Base-by-base conservation (phyloP, 2,797 vertebrate genomes). In the Trematomus bernacchii region DNA sequence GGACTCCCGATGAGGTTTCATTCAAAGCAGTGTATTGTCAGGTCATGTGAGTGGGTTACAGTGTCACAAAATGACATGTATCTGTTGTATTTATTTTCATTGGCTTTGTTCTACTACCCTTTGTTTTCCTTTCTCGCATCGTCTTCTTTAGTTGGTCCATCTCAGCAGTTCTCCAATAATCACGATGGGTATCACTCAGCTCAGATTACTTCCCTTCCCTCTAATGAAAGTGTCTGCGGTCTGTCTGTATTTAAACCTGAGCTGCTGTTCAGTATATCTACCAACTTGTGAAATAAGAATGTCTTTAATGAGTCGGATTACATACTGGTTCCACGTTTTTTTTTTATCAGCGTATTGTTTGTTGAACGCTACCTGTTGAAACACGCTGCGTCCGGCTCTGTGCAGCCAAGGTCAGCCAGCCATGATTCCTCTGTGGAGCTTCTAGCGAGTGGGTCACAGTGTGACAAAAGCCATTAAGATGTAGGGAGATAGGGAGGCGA, bases 391-490 rank as follows among this genome's bases (percentile, higher is more conserved):
- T 54, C 51, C 40, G 51, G 61, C 73, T 70, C 63, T 10, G 64
- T 18, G 71, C 76, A 77, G 82, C 68, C 92, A 91, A 92, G 91
- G 90, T 93, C 91, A 90, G 71, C 76, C 91, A 90, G 71, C 76
- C 19, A 43, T 44, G 73, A 75, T 73, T 85, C 82, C 68, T 82
- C 75, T 44, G 69, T 5, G 61, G 75, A 82, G 85, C 83, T 88
- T 70, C 81, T 68, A 77, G 86, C 33, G 18, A 83, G 85, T 13
- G 69, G 82, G 87, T 86, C 90, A 80, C 79, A 67, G 78, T 87
- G 90, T 91, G 86, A 94, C 92, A 91, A 91, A 95, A 94, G 85
- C 87, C 91, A 94, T 93, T 94, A 93, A 93, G 93, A 94, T 93
- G 88, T 86, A 77, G 83, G 76, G 73, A 91, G 93, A 94, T 94